These are phyloP conservation scores for Nymphalis polychloros DNA, from an alignment of 2,888 invertebrate genomes.

Conservation along the genomic window DNA sequence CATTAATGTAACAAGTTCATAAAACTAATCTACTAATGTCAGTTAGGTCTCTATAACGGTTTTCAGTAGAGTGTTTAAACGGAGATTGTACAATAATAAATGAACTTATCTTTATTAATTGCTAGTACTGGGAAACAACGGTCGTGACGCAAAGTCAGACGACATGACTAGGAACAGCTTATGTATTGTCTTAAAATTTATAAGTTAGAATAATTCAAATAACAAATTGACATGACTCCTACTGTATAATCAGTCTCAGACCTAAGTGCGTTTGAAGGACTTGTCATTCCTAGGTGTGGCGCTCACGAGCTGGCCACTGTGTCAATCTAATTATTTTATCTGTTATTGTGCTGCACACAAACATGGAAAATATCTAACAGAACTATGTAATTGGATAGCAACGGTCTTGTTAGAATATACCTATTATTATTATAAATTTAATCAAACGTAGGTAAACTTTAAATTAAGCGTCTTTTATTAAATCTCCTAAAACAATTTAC, in stretches of 20 bases:
- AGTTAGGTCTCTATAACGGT: background rate
- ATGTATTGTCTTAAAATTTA: conserved; percentile 56
- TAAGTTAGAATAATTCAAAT: conserved; percentile 66
- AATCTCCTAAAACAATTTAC: conserved; percentile 52
- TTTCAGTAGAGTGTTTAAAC: conserved; percentile 2
- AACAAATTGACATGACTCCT: conserved; percentile 66
- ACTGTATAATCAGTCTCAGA: conserved; percentile 54
- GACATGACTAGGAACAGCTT: conserved; percentile 49
- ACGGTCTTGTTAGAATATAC: conserved; percentile 19
- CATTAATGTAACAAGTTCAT: conserved; percentile 13
- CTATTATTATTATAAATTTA: conserved; percentile 7
- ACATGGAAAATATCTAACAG: conserved; percentile 28
- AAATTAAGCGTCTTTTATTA: conserved; percentile 23
- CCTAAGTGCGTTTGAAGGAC: conserved; percentile 69
- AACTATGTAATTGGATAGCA: conserved; percentile 45
- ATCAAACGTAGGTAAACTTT: conserved; percentile 4
- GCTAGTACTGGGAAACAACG: conserved; percentile 27
- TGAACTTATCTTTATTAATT: conserved; percentile 14
- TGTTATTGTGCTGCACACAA: conserved; percentile 44
- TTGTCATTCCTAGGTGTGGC: conserved; percentile 66
- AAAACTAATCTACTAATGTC: background rate
- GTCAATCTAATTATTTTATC: conserved; percentile 51
- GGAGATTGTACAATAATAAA: conserved; percentile 9
- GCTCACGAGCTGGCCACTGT: conserved; percentile 62
- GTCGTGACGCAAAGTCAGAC: conserved; percentile 33